Evolutionary conservation across 2,888 invertebrate genomes (phyloP).

Genomic region (Hyposoter dolosus): DNA sequence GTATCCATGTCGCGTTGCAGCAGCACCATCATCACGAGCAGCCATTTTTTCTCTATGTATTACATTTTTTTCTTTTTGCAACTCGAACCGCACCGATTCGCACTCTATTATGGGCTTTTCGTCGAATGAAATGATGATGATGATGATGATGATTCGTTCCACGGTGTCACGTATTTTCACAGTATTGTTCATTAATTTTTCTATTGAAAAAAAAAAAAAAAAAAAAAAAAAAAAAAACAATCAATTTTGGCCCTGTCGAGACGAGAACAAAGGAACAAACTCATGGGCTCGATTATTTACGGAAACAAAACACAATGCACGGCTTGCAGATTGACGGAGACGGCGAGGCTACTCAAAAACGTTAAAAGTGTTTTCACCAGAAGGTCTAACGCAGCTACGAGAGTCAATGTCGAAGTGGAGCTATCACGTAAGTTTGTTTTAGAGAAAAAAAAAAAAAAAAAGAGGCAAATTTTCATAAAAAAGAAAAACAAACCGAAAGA

Average conservation of each 20-base stretch:
- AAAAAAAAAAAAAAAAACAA: no score
- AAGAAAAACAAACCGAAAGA: not conserved
- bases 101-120: constrained; percentile 1
- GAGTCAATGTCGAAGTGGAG: constrained; percentile 95
- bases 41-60: not conserved
- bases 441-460: constrained; percentile 25
- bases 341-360: constrained; percentile 97
- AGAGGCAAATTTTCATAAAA: constrained; percentile 13
- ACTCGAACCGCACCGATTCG: constrained; percentile 43
- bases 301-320: constrained; percentile 72
- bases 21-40: constrained; percentile 43
- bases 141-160: no score
- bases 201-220: no score
- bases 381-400: constrained; percentile 89
- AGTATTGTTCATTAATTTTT: no score
- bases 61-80: constrained; percentile 25
- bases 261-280: no score
- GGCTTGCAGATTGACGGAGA: constrained; percentile 96
- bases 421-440: constrained; percentile 93
- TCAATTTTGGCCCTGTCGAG: no score
- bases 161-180: no score
- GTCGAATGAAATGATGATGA: no score
- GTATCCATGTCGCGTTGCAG: constrained; percentile 40
- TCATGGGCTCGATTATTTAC: no score
- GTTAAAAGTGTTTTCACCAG: constrained; percentile 96